These are phyloP conservation scores for Chalcis sispes DNA, from an alignment of 2,888 invertebrate species.

Conservation along the genomic window DNA sequence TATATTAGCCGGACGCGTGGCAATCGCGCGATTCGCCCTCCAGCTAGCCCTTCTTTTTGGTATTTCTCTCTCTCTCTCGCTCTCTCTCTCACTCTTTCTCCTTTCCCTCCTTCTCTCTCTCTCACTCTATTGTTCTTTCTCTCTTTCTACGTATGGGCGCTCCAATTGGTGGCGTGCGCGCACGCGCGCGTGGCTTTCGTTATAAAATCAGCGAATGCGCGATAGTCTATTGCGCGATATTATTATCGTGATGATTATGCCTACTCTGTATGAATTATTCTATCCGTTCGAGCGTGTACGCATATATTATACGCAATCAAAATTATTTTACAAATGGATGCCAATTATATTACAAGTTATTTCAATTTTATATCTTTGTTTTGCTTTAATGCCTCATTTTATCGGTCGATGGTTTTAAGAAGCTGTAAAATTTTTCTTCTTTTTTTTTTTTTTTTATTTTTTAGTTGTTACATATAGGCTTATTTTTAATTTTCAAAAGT, in stretches of 20 bases:
- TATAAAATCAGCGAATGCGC: conserved; percentile 27
- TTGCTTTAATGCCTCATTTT: too few species aligned
- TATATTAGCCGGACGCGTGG: conserved; percentile 47
- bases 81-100: neutral
- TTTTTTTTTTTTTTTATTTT: too few species aligned
- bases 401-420: too few species aligned
- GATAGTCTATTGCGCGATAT: conserved; percentile 7
- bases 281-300: too few species aligned
- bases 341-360: too few species aligned
- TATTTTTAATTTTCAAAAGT: too few species aligned
- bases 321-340: too few species aligned
- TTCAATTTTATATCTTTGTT: too few species aligned
- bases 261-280: conserved; percentile 19
- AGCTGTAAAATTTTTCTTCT: too few species aligned
- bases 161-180: too few species aligned
- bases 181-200: neutral
- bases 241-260: conserved; percentile 46
- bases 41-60: neutral
- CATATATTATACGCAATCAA: too few species aligned
- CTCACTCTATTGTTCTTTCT: neutral
- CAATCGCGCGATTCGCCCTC: conserved; percentile 35
- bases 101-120: neutral
- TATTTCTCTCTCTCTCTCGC: neutral
- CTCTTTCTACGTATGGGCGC: neutral
- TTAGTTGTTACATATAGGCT: too few species aligned